These are phyloP conservation scores for Eurois occulta DNA, from an alignment of 2,888 invertebrate species.

Conservation along the genomic window DNA sequence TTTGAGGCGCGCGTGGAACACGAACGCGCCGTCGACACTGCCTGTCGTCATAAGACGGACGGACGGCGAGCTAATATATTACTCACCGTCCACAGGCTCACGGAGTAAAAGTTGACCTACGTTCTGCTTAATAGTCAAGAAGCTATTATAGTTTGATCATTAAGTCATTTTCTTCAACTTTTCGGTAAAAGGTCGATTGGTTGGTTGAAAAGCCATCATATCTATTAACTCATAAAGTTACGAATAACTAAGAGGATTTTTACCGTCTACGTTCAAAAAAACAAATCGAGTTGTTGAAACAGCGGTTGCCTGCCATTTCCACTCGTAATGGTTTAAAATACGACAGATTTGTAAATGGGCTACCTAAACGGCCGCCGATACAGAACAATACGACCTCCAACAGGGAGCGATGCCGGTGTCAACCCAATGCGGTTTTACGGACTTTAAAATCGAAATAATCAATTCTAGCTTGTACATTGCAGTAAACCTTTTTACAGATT, in stretches of 20 bases:
- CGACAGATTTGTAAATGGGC: conserved; percentile 34
- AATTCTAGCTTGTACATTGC: neutral
- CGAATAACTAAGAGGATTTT: neutral
- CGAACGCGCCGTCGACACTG: no score
- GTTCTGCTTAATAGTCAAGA: neutral
- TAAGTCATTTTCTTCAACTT: neutral
- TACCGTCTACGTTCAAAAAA: neutral
- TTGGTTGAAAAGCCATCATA: no score
- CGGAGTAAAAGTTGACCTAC: neutral
- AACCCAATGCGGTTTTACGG: conserved; percentile 14
- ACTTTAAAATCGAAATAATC: conserved; percentile 9
- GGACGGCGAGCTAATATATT: no score
- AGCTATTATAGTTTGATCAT: neutral
- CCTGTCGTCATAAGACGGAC: no score
- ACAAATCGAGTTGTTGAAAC: conserved; percentile 17
- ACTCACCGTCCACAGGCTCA: no score
- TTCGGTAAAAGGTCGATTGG: no score
- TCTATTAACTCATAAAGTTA: neutral
- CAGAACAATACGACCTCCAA: conserved; percentile 28
- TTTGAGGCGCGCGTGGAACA: no score
- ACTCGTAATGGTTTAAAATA: conserved; percentile 39
- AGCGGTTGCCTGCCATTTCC: conserved; percentile 16
- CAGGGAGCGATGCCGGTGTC: neutral
- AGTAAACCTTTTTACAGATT: neutral
- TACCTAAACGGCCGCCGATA: conserved; percentile 30